Percentiles rank a stretch among this genome's conserved stretches.
Evolutionary conservation across 2,797 vertebrate species (phyloP).

Genomic region (Channa striata): DNA sequence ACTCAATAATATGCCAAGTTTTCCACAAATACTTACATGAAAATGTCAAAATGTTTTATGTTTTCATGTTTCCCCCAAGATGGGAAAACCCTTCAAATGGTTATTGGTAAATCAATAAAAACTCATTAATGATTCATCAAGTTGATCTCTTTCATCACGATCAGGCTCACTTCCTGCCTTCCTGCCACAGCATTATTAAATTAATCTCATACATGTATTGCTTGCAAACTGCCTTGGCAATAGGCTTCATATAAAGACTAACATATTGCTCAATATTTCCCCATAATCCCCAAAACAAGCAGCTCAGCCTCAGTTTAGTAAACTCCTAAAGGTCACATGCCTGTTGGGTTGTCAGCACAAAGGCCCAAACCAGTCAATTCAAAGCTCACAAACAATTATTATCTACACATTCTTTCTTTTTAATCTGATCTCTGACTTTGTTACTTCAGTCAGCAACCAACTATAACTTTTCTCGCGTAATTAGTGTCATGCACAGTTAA

Average conservation of each 20-base stretch:
- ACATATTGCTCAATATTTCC: slow-evolving; percentile 44
- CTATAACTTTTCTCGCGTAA: slow-evolving; percentile 6
- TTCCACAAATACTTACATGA: neutral
- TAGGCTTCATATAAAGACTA: slow-evolving; percentile 30
- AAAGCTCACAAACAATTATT: slow-evolving; percentile 25
- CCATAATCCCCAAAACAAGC: slow-evolving; percentile 53
- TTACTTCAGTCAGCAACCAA: slow-evolving; percentile 10
- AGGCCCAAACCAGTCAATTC: slow-evolving; percentile 34
- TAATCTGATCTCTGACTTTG: neutral
- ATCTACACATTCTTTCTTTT: neutral
- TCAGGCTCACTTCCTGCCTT: slow-evolving; percentile 61
- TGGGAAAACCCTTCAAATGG: slow-evolving; percentile 3
- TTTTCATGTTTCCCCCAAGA: neutral
- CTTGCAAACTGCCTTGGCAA: slow-evolving; percentile 38
- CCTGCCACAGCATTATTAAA: slow-evolving; percentile 43
- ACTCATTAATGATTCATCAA: slow-evolving; percentile 78
- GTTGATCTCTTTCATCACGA: slow-evolving; percentile 60
- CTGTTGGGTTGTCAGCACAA: slow-evolving; percentile 42
- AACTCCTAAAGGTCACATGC: slow-evolving; percentile 63
- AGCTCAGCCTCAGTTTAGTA: slow-evolving; percentile 52
- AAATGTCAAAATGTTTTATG: neutral
- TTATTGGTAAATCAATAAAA: slow-evolving; percentile 61
- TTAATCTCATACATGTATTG: slow-evolving; percentile 40
- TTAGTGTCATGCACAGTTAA: neutral
- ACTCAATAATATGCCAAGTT: neutral